Conservation (phyloP, 2,113 vertebrate species). For the Lepidothrix coronata region DNA sequence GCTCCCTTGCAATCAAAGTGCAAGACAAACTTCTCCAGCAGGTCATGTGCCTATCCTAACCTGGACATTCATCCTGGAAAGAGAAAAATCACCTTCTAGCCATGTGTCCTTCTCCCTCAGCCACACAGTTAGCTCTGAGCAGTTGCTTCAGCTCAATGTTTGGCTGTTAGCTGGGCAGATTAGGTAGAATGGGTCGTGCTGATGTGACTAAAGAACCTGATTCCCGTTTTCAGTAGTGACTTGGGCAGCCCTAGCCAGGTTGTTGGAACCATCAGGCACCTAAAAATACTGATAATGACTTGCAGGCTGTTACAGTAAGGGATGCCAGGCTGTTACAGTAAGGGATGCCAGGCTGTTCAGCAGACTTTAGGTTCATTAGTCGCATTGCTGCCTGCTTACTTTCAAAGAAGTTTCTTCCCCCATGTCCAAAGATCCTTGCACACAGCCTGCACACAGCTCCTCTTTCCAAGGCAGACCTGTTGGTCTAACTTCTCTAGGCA, state of each 20-base stretch:
- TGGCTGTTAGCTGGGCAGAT: neutral
- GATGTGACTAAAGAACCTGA: neutral
- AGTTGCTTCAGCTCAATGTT: neutral
- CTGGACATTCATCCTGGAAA: neutral
- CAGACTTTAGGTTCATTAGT: neutral
- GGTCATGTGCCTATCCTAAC: neutral
- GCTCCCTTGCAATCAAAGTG: neutral
- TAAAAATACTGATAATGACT: neutral
- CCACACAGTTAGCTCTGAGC: neutral
- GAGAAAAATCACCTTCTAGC: neutral
- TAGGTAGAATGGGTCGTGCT: neutral
- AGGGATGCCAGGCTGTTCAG: neutral
- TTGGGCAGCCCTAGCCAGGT: neutral
- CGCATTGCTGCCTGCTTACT: neutral
- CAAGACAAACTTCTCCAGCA: neutral
- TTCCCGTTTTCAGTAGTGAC: neutral
- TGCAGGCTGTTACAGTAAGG: neutral
- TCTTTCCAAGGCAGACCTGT: neutral
- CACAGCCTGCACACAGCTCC: neutral
- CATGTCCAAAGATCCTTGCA: neutral
- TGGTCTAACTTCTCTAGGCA: neutral
- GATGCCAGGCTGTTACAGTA: neutral
- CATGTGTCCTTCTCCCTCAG: neutral
- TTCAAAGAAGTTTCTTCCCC: neutral
- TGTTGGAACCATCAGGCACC: neutral